Percentiles rank a stretch among this genome's conserved stretches.
phyloP scores from a whole-genome alignment of 1,140 invertebrate species.

The Sarcophaga bullata region DNA sequence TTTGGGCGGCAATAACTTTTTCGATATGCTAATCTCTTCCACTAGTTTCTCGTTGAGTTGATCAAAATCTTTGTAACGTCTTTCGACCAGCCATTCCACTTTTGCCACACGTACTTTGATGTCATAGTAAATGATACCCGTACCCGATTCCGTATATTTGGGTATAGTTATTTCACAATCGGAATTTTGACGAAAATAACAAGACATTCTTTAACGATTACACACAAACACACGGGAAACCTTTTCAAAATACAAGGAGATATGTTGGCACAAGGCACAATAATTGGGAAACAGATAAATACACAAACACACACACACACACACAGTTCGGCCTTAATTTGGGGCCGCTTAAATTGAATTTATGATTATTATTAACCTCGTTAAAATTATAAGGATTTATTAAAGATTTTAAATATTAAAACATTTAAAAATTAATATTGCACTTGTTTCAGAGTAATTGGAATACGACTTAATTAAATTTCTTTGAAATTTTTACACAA shows the following conservation, averaged over 20 bases:
- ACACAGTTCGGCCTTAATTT: not conserved
- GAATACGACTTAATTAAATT: not conserved
- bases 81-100: slow-evolving; percentile 82
- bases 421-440: slow-evolving; percentile 12
- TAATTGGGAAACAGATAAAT: not conserved
- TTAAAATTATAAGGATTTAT: too few species aligned
- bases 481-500: not conserved
- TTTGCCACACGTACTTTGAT: slow-evolving; percentile 76
- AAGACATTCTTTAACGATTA: slow-evolving; percentile 69
- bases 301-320: not conserved
- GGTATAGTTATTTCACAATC: slow-evolving; percentile 72
- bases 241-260: not conserved
- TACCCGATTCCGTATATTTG: slow-evolving; percentile 67
- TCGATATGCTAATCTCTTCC: slow-evolving; percentile 79
- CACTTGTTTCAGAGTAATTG: not conserved
- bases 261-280: not conserved
- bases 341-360: not conserved
- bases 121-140: slow-evolving; percentile 74
- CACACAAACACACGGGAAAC: not conserved
- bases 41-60: slow-evolving; percentile 87
- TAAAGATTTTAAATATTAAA: not conserved
- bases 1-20: slow-evolving; percentile 89
- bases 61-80: slow-evolving; percentile 90
- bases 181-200: slow-evolving; percentile 70
- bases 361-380: not conserved